Evolutionary conservation across 2,113 vertebrate genomes (phyloP), one percentile per base, ranked within the genome.

Genomic region (Pteropus alecto): DNA sequence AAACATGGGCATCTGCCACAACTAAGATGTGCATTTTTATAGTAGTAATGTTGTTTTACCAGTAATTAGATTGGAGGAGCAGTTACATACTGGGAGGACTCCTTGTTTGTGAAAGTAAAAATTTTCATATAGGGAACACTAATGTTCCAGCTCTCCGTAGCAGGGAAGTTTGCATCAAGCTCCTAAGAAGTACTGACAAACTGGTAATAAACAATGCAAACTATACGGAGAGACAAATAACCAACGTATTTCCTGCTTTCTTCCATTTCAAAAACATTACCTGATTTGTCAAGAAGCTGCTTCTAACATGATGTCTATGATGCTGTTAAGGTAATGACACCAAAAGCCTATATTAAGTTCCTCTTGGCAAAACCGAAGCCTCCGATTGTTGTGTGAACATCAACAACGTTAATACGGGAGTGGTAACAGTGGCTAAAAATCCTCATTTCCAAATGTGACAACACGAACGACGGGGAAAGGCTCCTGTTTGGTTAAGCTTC

Each of bases 181-280:
- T 87, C 78, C 68, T 83, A 82, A 86, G 63, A 90, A 70, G 4
- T 83, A 26, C 33, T 79, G 38, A 83, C 38, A 81, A 86, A 95
- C 4, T 93, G 38, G 24, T 43, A 94, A 95, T 71, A 77, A 93
- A 87, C 78, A 41, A 3, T 70, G 13, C 30, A 93, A 65, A 58
- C 48, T 56, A 91, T 1, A 48, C 38, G 87, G 46, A 58, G 41
- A 58, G 41, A 87, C 56, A 58, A 84, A 85, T 60, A 11, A 79
- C n/a, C 58, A 87, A 93, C 94, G 78, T 46, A 77, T 83, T 81
- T 65, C 65, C 63, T 56, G 54, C 7, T 88, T 92, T 65, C 60
- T 84, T 12, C 77, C 76, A 91, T 76, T 90, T 78, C 48, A 89
- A 89, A 96, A 93, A 78, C 28, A 76, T 63, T 60, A 95, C 35